Base-by-base conservation (phyloP, 2,797 vertebrate species). In the Sarcoramphus papa region DNA sequence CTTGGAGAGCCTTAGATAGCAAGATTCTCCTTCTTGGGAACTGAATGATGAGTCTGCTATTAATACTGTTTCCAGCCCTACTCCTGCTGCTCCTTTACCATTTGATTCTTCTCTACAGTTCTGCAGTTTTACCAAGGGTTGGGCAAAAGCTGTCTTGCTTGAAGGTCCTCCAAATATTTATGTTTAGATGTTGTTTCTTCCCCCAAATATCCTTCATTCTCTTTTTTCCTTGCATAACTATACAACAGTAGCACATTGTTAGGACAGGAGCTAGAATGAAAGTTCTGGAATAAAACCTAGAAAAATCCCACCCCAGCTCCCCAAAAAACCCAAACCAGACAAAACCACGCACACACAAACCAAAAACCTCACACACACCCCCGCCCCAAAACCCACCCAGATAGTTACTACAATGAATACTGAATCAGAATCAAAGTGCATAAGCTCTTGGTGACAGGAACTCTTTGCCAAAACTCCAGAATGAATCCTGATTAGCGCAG, bases 351-450 rank as follows among this genome's bases (percentile, higher is more conserved):
- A 54, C 33, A 35, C 17, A 19, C 25, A 50, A 40, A 33, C 3
- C 4, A 64, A 64, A 91, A 75, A 43, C 16, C 22, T 85, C 22
- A 30, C 19, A 33, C 20, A 56, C 12, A 9, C 6, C 12, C 24
- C 7, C 3, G 0, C 10, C n/a, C 22, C 9, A 8, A 35, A 47
- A 33, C 11, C 24, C 1, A 1, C 23, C 12, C 35, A 47, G 45
- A 37, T 4, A 65, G 24, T 54, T 88, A 79, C 31, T 60, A 24
- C 33, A 90, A 21, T 11, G 64, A 87, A 84, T 45, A 74, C 18
- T 16, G n/a, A 67, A 60, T 74, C 40, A 76, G 40, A 96, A 82
- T 64, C 53, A 67, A 67, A 82, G 24, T 0, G 8, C 48, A 19
- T 37, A 65, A 76, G 7, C n/a, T 82, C 19, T 31, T 4, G 1